Base-by-base conservation (phyloP, 2,113 vertebrate genomes). In the Megatriorchis doriae region DNA sequence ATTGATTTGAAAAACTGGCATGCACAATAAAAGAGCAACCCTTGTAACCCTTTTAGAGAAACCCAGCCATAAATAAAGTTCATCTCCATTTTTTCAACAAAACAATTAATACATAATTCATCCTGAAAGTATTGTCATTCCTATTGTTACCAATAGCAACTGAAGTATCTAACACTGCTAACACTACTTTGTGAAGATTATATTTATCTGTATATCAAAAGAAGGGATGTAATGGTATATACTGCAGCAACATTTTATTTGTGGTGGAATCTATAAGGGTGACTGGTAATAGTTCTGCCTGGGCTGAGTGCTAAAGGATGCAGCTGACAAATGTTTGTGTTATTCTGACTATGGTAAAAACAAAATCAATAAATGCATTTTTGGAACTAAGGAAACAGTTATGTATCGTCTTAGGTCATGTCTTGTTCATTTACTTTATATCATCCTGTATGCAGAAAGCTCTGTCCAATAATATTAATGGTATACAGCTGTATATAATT, bases 41-140 rank as follows among this genome's bases (percentile, higher is more conserved):
- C 93, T 97, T 93, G 84, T 98, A 98, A 98, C 98, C 98, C 98
- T 98, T 99, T 99, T 98, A 98, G 98, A 97, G 98, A 98, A 98
- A 97, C 79, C 42, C 61, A 97, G 93, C 81, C 97, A 98, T 98
- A 98, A 98, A 98, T 98, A 98, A 98, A 97, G 95, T 97, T 97
- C 97, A 97, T 97, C 95, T 96, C 97, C 74, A 89, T 91, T 94
- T 97, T 95, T 97, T 95, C 94, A 97, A 84, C 87, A 96, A 98
- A 98, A 98, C 97, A 98, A 98, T 98, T 98, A 98, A 97, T 98
- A 96, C 95, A 98, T 98, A 98, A 98, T 98, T 98, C 96, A 98
- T 98, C 93, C 91, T 66, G 29, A 90, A 97, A 97, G 65, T 95
- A 97, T 97, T 96, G 92, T 97, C 96, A 89, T 97, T 77, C 72